phyloP scores from a whole-genome alignment of 2,888 invertebrate genomes.

The Sphecodes monilicornis region DNA sequence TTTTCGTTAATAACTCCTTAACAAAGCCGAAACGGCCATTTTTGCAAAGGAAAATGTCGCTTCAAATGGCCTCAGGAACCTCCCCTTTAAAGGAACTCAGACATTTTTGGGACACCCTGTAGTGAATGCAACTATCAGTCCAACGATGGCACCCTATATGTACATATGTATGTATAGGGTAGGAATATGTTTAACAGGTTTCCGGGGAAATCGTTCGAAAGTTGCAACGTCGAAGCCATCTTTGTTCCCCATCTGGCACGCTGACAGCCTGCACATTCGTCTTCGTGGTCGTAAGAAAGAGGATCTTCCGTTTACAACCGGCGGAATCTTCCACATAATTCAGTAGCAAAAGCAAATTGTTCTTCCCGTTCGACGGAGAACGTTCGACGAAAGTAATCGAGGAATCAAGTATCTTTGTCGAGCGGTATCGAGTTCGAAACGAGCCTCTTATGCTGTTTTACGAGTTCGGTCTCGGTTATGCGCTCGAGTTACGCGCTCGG shows the following conservation, averaged over 20 bases:
- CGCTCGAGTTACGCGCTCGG: constrained; percentile 52
- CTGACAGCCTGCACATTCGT: not conserved
- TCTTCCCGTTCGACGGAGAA: constrained; percentile 19
- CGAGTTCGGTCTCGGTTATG: too few species aligned
- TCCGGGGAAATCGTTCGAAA: not conserved
- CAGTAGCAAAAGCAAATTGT: constrained; percentile 34
- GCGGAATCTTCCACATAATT: constrained; percentile 57
- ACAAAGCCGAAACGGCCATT: too few species aligned
- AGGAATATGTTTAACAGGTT: not conserved
- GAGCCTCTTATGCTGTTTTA: constrained; percentile 61
- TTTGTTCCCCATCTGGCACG: constrained; percentile 22
- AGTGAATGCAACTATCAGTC: not conserved
- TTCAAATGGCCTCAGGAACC: too few species aligned
- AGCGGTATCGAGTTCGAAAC: constrained; percentile 58
- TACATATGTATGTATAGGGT: too few species aligned
- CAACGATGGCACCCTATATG: not conserved
- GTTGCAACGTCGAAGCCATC: not conserved
- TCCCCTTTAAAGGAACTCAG: too few species aligned
- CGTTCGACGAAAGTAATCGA: constrained; percentile 46
- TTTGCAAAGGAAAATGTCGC: too few species aligned
- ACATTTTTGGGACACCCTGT: too few species aligned
- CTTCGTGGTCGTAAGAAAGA: constrained; percentile 4
- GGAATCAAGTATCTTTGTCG: constrained; percentile 45
- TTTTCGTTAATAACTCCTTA: too few species aligned
- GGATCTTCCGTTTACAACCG: constrained; percentile 34